Evolutionary conservation across 2,888 invertebrate species (phyloP).

Genomic region (Ectemnius cavifrons): DNA sequence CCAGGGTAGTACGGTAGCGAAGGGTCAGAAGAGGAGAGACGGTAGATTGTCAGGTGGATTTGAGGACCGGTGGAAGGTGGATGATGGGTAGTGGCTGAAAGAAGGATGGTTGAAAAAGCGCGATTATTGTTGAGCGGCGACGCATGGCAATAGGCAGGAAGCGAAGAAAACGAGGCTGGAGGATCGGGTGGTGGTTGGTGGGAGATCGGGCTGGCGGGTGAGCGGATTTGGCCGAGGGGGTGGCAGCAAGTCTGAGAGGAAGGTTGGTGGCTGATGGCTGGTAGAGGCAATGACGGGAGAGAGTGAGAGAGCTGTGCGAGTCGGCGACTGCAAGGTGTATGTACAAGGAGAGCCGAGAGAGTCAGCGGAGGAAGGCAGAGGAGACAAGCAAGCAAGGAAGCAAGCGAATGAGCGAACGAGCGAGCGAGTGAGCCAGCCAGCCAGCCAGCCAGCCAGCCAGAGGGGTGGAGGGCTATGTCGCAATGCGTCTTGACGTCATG

Average conservation of each 20-base stretch:
- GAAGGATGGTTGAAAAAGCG: neutral
- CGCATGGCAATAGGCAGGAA: neutral
- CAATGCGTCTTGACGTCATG: conserved; percentile 77
- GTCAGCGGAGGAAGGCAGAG: neutral
- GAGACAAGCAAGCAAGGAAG: conserved; percentile 20
- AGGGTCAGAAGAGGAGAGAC: too few species aligned
- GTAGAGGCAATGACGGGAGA: too few species aligned
- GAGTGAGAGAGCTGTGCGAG: neutral
- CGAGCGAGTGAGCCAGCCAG: conserved; percentile 15
- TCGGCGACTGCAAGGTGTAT: neutral
- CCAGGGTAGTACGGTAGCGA: too few species aligned
- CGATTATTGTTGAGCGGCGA: neutral
- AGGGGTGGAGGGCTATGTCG: conserved; percentile 70
- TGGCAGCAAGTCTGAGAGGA: neutral
- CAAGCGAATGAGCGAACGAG: conserved; percentile 26
- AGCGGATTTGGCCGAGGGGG: neutral
- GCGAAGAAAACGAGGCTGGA: too few species aligned
- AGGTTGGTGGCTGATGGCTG: neutral
- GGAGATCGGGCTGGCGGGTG: neutral
- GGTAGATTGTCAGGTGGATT: too few species aligned
- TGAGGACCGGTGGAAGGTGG: neutral
- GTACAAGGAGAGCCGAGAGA: neutral
- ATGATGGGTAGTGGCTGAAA: neutral
- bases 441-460: conserved; percentile 36
- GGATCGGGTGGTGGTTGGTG: too few species aligned